These are phyloP conservation scores for Adela reaumurella DNA, from an alignment of 2,888 invertebrate genomes.

Conservation along the genomic window DNA sequence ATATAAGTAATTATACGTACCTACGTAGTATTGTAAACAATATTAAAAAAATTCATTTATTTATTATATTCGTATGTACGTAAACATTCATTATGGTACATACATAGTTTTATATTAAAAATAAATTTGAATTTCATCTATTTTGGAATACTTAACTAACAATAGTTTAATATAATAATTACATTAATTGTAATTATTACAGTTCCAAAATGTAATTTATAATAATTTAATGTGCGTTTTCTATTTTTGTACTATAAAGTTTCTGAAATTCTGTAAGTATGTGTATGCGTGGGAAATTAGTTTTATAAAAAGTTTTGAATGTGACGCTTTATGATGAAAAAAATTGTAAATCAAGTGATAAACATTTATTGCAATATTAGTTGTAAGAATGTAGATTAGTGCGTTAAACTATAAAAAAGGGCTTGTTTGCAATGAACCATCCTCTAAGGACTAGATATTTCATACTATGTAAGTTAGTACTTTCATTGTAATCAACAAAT, in stretches of 20 bases:
- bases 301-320: too few species aligned
- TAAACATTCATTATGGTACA: too few species aligned
- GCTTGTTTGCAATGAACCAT: background rate
- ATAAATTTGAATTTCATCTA: too few species aligned
- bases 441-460: background rate
- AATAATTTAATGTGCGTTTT: background rate
- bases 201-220: background rate
- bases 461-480: background rate
- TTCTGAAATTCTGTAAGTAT: background rate
- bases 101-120: too few species aligned
- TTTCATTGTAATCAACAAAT: background rate
- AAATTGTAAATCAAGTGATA: slow-evolving; percentile 18
- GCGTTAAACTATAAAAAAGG: background rate
- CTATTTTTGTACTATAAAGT: background rate
- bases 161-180: too few species aligned
- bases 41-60: too few species aligned
- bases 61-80: too few species aligned
- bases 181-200: too few species aligned
- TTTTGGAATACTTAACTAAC: too few species aligned
- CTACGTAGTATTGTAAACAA: too few species aligned
- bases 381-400: slow-evolving; percentile 19
- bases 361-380: slow-evolving; percentile 54
- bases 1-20: too few species aligned
- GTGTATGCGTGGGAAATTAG: background rate
- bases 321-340: too few species aligned